Evolutionary conservation across 2,888 invertebrate genomes (phyloP).

Genomic region (Heteromyza rotundicornis): DNA sequence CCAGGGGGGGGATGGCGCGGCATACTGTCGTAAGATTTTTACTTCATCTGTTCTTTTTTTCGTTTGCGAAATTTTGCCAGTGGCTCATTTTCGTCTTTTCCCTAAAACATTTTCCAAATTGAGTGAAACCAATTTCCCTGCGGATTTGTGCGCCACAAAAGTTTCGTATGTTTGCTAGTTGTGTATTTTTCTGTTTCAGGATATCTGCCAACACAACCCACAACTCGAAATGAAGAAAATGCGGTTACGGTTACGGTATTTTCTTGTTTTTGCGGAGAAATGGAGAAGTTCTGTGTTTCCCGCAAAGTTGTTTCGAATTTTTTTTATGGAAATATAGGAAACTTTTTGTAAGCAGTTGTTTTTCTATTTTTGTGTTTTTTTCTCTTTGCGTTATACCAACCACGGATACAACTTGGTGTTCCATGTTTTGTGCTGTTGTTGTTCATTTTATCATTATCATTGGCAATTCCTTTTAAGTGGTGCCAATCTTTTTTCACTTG

Average conservation of each 20-base stretch:
- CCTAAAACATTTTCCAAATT: slow-evolving; percentile 46
- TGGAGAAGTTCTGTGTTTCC: slow-evolving; percentile 10
- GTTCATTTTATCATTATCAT: slow-evolving; percentile 54
- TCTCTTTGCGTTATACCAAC: slow-evolving; percentile 27
- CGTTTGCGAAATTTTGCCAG: slow-evolving; percentile 17
- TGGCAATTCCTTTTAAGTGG: slow-evolving; percentile 55
- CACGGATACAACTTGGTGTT: slow-evolving; percentile 20
- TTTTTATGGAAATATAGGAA: slow-evolving; percentile 44
- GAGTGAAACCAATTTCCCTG: slow-evolving; percentile 51
- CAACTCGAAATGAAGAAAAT: slow-evolving; percentile 52
- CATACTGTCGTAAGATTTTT: slow-evolving; percentile 9
- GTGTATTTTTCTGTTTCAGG: neutral
- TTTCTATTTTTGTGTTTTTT: slow-evolving; percentile 31
- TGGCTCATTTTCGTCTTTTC: slow-evolving; percentile 26
- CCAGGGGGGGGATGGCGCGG: slow-evolving; percentile 35
- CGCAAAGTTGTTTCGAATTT: slow-evolving; percentile 15
- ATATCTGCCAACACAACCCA: slow-evolving; percentile 38
- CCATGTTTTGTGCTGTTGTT: slow-evolving; percentile 21
- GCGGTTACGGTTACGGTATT: slow-evolving; percentile 56
- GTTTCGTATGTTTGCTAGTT: slow-evolving; percentile 22
- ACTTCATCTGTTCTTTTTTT: slow-evolving; percentile 13
- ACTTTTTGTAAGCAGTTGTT: slow-evolving; percentile 49
- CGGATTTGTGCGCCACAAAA: slow-evolving; percentile 37
- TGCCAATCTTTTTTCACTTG: slow-evolving; percentile 56
- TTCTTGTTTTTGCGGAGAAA: slow-evolving; percentile 42